Evolutionary conservation across 2,888 invertebrate genomes (phyloP).

Genomic region (Arrhopalites spinosus): DNA sequence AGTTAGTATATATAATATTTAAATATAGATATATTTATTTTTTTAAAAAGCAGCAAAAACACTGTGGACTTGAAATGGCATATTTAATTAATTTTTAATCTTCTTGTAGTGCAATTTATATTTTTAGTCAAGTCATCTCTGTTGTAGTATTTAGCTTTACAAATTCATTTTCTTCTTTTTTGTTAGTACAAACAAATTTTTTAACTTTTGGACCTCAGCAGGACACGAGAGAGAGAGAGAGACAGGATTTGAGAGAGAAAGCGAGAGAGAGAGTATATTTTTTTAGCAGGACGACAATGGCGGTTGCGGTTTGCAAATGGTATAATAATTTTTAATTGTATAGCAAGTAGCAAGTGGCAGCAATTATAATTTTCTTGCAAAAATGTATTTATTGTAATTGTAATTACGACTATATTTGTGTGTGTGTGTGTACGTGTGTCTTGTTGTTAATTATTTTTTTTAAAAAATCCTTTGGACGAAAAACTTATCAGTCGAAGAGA

Average conservation of each 20-base stretch:
- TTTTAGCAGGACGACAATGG: slow-evolving; percentile 11
- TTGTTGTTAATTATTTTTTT: too few species aligned
- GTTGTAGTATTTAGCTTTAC: too few species aligned
- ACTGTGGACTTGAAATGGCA: slow-evolving; percentile 4
- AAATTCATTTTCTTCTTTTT: too few species aligned
- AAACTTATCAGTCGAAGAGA: slow-evolving; percentile 36
- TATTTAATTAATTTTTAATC: background rate
- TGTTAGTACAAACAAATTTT: background rate
- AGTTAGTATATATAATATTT: background rate
- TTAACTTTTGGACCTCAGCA: slow-evolving; percentile 1
- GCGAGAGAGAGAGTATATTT: background rate
- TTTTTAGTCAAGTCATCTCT: background rate
- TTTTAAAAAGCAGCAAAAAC: background rate
- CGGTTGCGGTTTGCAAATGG: background rate
- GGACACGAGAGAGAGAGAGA: background rate
- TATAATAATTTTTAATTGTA: background rate
- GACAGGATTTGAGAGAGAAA: background rate
- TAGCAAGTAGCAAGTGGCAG: background rate
- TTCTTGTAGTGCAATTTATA: background rate
- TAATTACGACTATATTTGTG: background rate
- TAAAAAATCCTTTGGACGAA: slow-evolving; percentile 28
- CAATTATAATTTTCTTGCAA: background rate
- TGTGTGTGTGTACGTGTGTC: background rate
- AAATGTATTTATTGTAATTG: background rate
- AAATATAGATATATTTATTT: background rate